phyloP scores from a whole-genome alignment of 2,888 invertebrate genomes.

The Fissipunctia ypsillon region DNA sequence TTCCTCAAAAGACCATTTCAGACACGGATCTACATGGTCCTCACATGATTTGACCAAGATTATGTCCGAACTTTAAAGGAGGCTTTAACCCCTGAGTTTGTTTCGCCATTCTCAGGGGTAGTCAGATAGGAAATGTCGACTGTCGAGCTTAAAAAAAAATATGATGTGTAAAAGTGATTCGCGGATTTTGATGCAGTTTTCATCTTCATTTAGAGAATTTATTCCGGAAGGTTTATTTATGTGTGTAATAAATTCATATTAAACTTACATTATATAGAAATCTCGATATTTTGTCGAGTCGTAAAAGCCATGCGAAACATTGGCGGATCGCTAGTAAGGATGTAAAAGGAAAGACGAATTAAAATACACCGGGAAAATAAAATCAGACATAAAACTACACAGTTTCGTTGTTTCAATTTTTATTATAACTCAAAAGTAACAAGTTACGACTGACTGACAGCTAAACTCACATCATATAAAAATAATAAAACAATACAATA shows the following conservation, averaged over 20 bases:
- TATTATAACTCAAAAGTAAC: not conserved
- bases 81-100: no score
- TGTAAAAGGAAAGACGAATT: not conserved
- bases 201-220: not conserved
- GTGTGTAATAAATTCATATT: not conserved
- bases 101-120: no score
- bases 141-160: no score
- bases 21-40: no score
- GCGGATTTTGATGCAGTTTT: not conserved
- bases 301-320: not conserved
- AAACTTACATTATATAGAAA: not conserved
- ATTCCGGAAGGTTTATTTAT: not conserved
- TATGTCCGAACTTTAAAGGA: no score
- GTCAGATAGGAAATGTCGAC: no score
- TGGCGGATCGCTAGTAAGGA: no score
- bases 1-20: no score
- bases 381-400: not conserved
- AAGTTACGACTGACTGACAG: not conserved
- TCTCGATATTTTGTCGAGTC: not conserved
- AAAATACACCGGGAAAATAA: no score
- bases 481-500: conserved; percentile 16
- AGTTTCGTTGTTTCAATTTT: not conserved
- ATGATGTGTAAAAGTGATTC: no score
- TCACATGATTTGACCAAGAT: no score
- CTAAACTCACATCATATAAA: not conserved